Evolutionary conservation across 2,113 vertebrate species (phyloP).

Genomic region (Eretmochelys imbricata): DNA sequence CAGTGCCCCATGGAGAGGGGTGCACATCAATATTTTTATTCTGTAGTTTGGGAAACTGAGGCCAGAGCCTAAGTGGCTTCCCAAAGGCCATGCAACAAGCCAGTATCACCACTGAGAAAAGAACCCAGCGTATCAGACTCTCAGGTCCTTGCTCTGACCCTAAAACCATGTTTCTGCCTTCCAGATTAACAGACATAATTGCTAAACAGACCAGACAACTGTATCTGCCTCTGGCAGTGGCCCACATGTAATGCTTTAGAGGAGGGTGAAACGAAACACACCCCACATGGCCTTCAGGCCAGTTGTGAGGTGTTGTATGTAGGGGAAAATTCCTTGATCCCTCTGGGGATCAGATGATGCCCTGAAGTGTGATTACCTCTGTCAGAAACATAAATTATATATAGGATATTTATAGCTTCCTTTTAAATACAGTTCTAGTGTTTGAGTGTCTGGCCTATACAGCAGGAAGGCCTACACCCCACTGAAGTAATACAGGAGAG

Average conservation of each 20-base stretch:
- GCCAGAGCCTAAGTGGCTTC: neutral
- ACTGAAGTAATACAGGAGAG: neutral
- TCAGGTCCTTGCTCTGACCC: neutral
- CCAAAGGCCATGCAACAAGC: neutral
- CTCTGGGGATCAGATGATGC: neutral
- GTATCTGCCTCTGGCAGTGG: neutral
- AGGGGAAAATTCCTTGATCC: neutral
- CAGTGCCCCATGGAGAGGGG: fast-evolving
- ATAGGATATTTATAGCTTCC: neutral
- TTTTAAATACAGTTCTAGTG: neutral
- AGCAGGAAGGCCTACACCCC: neutral
- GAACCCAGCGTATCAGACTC: neutral
- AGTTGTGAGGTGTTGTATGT: neutral
- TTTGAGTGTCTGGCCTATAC: neutral
- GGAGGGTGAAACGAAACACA: neutral
- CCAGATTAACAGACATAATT: neutral
- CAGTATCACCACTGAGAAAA: neutral
- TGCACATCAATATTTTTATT: neutral
- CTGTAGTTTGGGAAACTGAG: neutral
- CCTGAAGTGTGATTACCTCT: neutral
- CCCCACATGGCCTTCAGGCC: neutral
- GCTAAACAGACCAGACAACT: neutral
- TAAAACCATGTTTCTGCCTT: neutral
- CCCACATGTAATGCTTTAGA: neutral
- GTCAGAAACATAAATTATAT: neutral